A percentile compares a stretch with the other conserved stretches of the same genome.
Evolutionary conservation across 2,113 vertebrate species (phyloP).

Genomic region (Cinclus mexicanus): DNA sequence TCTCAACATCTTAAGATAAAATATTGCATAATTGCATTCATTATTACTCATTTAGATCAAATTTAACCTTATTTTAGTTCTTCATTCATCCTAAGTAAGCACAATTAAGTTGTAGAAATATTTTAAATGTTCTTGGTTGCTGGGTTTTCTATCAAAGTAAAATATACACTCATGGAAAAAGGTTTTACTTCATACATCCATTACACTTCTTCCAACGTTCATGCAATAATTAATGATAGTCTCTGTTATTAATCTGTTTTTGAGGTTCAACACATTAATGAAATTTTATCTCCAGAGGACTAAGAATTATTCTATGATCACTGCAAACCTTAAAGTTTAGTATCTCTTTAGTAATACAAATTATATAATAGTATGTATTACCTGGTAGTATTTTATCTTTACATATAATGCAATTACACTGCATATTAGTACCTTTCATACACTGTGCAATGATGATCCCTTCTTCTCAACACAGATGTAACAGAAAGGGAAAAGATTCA

Average conservation of each 20-base stretch:
- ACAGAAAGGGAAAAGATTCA: neutral
- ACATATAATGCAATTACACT: neutral
- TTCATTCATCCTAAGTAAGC: neutral
- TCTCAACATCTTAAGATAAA: neutral
- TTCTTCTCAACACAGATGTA: neutral
- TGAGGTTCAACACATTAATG: neutral
- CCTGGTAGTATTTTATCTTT: neutral
- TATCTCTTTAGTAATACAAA: neutral
- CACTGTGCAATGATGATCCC: neutral
- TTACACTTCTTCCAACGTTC: neutral
- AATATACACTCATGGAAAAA: neutral
- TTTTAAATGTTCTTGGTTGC: neutral
- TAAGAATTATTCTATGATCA: neutral
- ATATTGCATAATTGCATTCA: neutral
- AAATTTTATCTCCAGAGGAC: neutral
- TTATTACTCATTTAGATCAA: neutral
- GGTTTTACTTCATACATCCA: accelerated
- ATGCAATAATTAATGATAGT: neutral
- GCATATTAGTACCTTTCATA: neutral
- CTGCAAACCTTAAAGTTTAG: neutral
- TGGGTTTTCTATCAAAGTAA: neutral
- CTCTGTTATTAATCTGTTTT: neutral
- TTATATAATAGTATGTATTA: neutral
- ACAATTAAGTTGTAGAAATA: neutral
- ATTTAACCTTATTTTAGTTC: neutral